Percentiles rank a stretch among this genome's conserved stretches.
phyloP scores from a whole-genome alignment of 35 echinoderm and acorn worm genomes.

The Anneissia japonica region DNA sequence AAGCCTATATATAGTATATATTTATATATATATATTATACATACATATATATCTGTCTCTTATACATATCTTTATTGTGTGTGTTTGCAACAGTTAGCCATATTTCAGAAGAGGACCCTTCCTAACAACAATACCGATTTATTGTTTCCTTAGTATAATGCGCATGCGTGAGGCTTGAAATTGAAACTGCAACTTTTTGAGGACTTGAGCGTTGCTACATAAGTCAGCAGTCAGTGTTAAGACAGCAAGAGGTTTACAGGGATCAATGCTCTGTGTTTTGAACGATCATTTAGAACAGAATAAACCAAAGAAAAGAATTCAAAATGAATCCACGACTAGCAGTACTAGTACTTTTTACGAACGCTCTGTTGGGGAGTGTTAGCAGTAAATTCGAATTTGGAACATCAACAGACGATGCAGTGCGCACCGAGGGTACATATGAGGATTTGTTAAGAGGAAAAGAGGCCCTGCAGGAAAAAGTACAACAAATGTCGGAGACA shows the following conservation, averaged over 20 bases:
- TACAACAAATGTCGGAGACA: neutral
- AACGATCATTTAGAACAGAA: too few relatives aligned
- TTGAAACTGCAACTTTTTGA: neutral
- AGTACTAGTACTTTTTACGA: neutral
- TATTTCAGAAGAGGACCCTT: too few relatives aligned
- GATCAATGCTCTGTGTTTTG: neutral
- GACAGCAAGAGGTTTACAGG: neutral
- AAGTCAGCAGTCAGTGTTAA: neutral
- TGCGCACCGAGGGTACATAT: neutral
- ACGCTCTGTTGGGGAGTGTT: neutral
- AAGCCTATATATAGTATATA: too few relatives aligned
- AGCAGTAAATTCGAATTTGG: neutral
- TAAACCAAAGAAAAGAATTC: neutral
- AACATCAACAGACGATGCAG: neutral
- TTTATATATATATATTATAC: too few relatives aligned
- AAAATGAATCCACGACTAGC: neutral
- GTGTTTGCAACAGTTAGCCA: too few relatives aligned
- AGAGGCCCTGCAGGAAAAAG: neutral
- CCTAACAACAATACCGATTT: too few relatives aligned
- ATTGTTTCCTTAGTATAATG: neutral
- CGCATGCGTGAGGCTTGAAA: neutral
- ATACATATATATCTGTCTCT: too few relatives aligned
- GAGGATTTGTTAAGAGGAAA: neutral
- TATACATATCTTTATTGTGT: too few relatives aligned
- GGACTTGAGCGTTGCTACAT: neutral